Conservation (phyloP, 2,888 invertebrate species). For the Lagria hirta region DNA sequence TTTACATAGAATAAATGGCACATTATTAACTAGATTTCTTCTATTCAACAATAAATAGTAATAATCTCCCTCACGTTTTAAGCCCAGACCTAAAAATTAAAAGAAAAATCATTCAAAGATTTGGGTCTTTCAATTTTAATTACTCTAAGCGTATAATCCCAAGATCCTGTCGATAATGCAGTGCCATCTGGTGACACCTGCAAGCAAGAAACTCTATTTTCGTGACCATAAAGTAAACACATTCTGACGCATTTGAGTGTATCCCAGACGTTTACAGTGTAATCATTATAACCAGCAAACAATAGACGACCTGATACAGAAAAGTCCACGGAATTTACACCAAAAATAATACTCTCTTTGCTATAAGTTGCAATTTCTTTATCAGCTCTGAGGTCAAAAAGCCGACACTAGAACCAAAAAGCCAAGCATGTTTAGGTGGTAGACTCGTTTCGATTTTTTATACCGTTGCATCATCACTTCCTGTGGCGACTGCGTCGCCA, state of each 20-base stretch:
- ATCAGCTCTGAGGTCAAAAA: constrained; percentile 97
- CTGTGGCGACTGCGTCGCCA: constrained; percentile 97
- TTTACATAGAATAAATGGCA: no score
- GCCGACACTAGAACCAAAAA: constrained; percentile 68
- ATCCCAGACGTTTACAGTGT: constrained; percentile 99
- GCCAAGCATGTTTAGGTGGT: background rate
- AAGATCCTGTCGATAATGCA: constrained; percentile 94
- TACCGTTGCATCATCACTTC: constrained; percentile 96
- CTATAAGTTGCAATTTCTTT: constrained; percentile 94
- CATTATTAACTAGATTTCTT: background rate
- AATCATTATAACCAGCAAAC: constrained; percentile 98
- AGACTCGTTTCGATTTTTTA: constrained; percentile 32
- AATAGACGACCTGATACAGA: constrained; percentile 91
- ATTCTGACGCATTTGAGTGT: constrained; percentile 90
- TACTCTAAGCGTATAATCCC: constrained; percentile 91
- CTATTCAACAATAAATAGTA: background rate
- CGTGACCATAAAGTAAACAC: constrained; percentile 91
- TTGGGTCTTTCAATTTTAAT: constrained; percentile 18
- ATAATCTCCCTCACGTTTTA: no score
- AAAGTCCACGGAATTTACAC: constrained; percentile 96
- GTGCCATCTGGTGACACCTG: constrained; percentile 97
- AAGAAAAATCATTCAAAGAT: background rate
- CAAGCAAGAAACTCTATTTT: constrained; percentile 90
- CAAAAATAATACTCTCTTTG: constrained; percentile 97
- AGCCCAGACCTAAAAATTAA: constrained; percentile 45